phyloP scores from a whole-genome alignment of 2,113 vertebrate species.

The Nerophis lumbriciformis region DNA sequence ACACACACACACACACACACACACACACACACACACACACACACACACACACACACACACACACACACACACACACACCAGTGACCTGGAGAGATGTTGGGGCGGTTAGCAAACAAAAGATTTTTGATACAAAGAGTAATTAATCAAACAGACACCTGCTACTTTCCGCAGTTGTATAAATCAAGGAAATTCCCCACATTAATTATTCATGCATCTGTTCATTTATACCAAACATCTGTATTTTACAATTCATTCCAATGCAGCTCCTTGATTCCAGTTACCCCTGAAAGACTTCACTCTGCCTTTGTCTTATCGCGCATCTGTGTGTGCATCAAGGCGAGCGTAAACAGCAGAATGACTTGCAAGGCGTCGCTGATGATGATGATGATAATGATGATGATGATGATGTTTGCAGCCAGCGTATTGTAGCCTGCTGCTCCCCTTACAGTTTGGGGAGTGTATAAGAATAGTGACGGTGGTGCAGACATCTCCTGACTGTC shows the following conservation, averaged over 20 bases:
- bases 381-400: too few species aligned
- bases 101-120: too few species aligned
- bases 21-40: too few species aligned
- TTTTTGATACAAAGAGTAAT: too few species aligned
- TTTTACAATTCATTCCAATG: background rate
- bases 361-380: too few species aligned
- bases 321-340: constrained; percentile 21
- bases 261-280: background rate
- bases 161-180: too few species aligned
- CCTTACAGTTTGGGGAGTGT: constrained; percentile 18
- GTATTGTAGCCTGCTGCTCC: constrained; percentile 14
- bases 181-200: background rate
- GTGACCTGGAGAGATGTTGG: too few species aligned
- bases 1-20: too few species aligned
- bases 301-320: constrained; percentile 28
- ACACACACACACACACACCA: too few species aligned
- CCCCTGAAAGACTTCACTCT: constrained; percentile 18
- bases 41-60: too few species aligned
- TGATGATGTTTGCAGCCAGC: constrained; percentile 39
- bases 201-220: background rate
- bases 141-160: too few species aligned
- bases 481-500: constrained; percentile 17
- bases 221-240: background rate
- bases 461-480: constrained; percentile 11
- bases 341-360: constrained; percentile 12